Evolutionary conservation across 2,888 invertebrate genomes (phyloP).

Genomic region (Homarus gammarus): DNA sequence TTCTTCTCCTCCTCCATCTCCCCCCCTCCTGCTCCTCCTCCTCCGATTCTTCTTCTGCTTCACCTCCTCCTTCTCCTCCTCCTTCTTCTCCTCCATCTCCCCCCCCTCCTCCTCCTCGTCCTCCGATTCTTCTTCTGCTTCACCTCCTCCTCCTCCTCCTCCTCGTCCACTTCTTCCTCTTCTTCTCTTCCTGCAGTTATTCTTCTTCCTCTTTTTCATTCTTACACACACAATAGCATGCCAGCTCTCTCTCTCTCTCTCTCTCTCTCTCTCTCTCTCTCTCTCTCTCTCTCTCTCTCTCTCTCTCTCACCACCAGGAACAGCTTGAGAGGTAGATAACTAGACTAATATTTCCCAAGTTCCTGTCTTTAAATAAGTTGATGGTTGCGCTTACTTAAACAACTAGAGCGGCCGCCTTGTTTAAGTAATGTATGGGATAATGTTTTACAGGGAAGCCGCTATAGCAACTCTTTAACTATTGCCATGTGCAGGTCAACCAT

Average conservation of each 20-base stretch:
- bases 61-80: background rate
- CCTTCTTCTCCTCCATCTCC: background rate
- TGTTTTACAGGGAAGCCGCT: too few species aligned
- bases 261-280: background rate
- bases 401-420: too few species aligned
- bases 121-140: background rate
- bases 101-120: background rate
- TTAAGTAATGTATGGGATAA: too few species aligned
- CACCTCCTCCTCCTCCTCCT: background rate
- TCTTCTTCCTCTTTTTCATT: background rate
- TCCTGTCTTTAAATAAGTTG: too few species aligned
- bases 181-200: background rate
- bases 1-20: background rate
- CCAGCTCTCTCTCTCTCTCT: background rate
- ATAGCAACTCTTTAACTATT: too few species aligned
- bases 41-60: too few species aligned
- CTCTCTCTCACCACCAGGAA: background rate
- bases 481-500: too few species aligned
- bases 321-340: background rate
- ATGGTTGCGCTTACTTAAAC: too few species aligned
- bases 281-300: slow-evolving; percentile 5
- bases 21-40: too few species aligned
- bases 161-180: background rate
- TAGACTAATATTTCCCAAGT: too few species aligned
- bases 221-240: background rate